Evolutionary conservation across 2,888 invertebrate species (phyloP), one percentile per base, ranked within the genome.

Genomic region (Rhorus exstirpatorius): DNA sequence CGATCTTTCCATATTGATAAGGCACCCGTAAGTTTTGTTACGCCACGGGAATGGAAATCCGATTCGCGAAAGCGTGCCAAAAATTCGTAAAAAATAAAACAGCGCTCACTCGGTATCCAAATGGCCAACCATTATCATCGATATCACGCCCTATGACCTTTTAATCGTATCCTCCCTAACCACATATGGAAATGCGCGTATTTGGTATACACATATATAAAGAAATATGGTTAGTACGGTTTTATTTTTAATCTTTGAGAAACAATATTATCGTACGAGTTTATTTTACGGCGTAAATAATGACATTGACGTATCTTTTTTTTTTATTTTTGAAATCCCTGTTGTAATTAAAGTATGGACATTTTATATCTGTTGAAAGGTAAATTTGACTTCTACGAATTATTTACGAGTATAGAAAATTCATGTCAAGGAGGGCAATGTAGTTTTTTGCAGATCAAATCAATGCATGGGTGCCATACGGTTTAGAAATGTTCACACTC

Each of bases 1-100:
- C 38, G 78, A 82, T 82, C 58, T 70, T 60, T 78, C 74, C 63
- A 78, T 74, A 74, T 63, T 61, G 78, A 78, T 82, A 78, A 75
- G 74, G 58, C 74, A 65, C 63, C 63, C 26, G 38, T 61, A 78
- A 74, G 78, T 78, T 31, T 38, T 58, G 63, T 82, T 78, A 68
- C 55, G 49, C 17, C 70, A 41, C 53, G 26, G 63, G 38, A 78
- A 81, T 55, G 46, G 58, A 55, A 81, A 78, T 77, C 49, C 53
- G 61, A 41, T 74, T 70, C 17, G 53, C 24, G 41, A 38, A 49
- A 51, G 8, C 55, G 70, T 60, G 81, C 77, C 81, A 74, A 78
- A 78, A 76, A 81, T 55, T 70, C n/a, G 7, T 24, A 35, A 44
- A 0, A 46, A 31, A n/a, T n/a, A 46, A 71, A 17, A 41, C n/a